Base-by-base conservation (phyloP, 2,888 invertebrate genomes). In the Patella caerulea region DNA sequence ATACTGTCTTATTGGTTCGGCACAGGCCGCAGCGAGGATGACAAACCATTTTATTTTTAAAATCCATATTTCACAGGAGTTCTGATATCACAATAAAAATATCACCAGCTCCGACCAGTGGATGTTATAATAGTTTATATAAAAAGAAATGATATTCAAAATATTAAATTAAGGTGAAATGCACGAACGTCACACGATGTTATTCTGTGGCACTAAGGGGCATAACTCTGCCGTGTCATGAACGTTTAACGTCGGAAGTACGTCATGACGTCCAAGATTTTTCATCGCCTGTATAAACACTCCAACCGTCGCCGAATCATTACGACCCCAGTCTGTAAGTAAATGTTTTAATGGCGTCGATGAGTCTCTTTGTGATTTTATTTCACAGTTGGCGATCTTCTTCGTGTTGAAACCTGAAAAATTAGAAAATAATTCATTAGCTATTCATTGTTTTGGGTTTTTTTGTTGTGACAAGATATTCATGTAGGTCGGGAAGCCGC, bases 231-330 rank as follows among this genome's bases (percentile, higher is more conserved):
- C 74, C n/a, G 73, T 69, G n/a, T 77, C 75, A 71, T 84, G 85
- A 65, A 80, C 72, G 70, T 83, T 84, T 69, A 87, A 56, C 11
- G 85, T 73, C 69, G 80, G 79, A 0, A 85, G 83, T 17, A 84
- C 84, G 76, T 88, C 88, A 24, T 83, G 84, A 19, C 88, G 83
- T 12, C 86, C 86, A 15, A 86, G 83, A 77, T 85, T 86, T 74
- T 83, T 83, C 65, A 88, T 79, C 17, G 85, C 86, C 69, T 85
- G 83, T 76, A 86, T 80, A 9, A 89, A 80, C 5, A 82, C 79
- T 17, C 83, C 86, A 7, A 88, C 84, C 15, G 87, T 85, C 11
- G 88, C 85, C 56, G 81, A 71, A 55, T 85, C 83, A 11, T 82
- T 81, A 71, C 84, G 82, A 29, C 84, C 82, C 87, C 88, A 89